These are phyloP conservation scores for Sinocyclocheilus maitianheensis DNA, from an alignment of 2,113 vertebrate species.

Conservation along the genomic window DNA sequence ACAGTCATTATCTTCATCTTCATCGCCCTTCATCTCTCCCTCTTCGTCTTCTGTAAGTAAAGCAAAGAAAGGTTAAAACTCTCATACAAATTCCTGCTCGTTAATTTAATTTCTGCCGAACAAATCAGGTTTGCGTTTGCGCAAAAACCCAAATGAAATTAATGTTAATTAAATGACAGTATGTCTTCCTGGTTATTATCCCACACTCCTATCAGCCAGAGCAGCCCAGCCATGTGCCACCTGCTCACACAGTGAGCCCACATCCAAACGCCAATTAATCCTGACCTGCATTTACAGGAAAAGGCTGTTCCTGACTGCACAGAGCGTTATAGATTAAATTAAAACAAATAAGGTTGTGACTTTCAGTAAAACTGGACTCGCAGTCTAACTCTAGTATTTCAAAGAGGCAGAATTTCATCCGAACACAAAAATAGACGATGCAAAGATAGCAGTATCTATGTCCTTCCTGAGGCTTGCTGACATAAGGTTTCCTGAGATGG, in stretches of 20 bases:
- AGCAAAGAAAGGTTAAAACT: constrained; percentile 53
- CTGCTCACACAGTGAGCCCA: constrained; percentile 56
- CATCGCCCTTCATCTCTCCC: constrained; percentile 69
- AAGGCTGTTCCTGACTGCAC: background rate
- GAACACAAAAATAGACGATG: constrained; percentile 1
- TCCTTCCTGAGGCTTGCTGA: background rate
- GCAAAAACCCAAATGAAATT: constrained; percentile 57
- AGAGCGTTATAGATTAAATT: constrained; percentile 9
- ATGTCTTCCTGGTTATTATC: constrained; percentile 45
- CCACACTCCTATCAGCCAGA: constrained; percentile 30
- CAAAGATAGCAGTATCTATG: background rate
- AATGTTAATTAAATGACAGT: constrained; percentile 70
- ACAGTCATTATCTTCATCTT: constrained; percentile 86
- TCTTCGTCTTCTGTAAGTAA: constrained; percentile 75
- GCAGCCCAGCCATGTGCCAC: constrained; percentile 58
- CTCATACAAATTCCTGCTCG: constrained; percentile 40
- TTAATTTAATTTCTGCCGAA: constrained; percentile 54
- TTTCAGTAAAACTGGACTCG: background rate
- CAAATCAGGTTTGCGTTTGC: constrained; percentile 49
- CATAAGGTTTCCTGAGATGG: background rate
- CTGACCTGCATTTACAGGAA: constrained; percentile 21
- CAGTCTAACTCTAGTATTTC: background rate
- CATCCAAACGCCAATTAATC: constrained; percentile 31
- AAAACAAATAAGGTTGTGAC: constrained; percentile 9
- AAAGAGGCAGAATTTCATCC: background rate